Evolutionary conservation across 2,113 vertebrate species (phyloP), one percentile per base, ranked within the genome.

Genomic region (Upupa epops): DNA sequence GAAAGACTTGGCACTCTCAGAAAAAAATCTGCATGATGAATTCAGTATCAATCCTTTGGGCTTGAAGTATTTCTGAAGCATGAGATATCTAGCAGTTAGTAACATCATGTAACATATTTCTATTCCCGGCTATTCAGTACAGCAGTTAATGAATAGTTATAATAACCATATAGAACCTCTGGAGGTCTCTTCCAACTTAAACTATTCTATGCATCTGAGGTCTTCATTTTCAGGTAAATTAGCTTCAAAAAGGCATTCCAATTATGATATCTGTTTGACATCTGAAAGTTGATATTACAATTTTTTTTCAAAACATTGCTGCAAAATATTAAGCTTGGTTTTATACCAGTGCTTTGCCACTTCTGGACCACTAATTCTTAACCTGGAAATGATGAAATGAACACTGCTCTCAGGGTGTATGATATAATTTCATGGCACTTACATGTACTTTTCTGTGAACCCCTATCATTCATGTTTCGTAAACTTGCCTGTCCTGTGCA

Each of bases 201-300:
- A 40, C 46, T 52, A n/a, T 51, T 68, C 42, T 31, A 7, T 12
- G 7, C 25, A 61, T 32, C 26, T 59, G 61, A 40, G 40, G 42
- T 29, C 19, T n/a, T 76, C 89, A 74, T 90, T 93, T 89, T 66
- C 70, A 93, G 29, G 65, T 64, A 83, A 3, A 3, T 71, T 59
- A 73, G n/a, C 89, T 93, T 92, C 49, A 87, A 77, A 86, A 85
- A 46, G 9, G 46, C 91, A 37, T 93, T 87, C 8, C 48, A 91
- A 71, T 75, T 52, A 40, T 45, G 24, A 49, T 42, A 3, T 60
- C 16, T 32, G 5, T 54, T 9, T 59, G 51, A 59, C 12, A 12
- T 8, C 11, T 16, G 22, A 73, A 29, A 66, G 17, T 40, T 63
- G 51, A 72, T 66, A 25, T 65, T 28, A 28, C 15, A n/a, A 13